Conservation (phyloP, 1,140 invertebrate species). For the Idris sp. region DNA sequence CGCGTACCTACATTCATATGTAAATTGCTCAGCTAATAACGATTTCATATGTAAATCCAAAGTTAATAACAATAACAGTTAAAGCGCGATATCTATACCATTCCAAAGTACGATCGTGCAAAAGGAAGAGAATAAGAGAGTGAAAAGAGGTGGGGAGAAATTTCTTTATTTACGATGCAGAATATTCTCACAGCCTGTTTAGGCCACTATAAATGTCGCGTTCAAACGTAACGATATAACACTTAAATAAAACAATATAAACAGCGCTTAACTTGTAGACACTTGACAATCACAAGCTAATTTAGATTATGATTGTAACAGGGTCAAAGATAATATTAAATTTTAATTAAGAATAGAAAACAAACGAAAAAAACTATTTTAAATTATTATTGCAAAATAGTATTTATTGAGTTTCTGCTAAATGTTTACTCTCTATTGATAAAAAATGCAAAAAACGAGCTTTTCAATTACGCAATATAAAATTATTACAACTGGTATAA, state of each 20-base stretch:
- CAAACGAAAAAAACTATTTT: no score
- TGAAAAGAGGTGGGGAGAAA: constrained; percentile 33
- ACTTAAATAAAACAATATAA: constrained; percentile 44
- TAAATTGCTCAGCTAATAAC: constrained; percentile 63
- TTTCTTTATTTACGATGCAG: constrained; percentile 45
- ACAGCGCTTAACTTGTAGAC: no score
- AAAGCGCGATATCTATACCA: constrained; percentile 58
- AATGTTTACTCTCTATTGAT: no score
- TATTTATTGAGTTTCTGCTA: no score
- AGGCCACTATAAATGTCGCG: constrained; percentile 49
- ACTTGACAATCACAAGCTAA: no score
- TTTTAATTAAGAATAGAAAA: no score
- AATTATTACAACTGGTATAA: no score
- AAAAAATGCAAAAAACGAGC: no score
- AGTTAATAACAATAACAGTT: constrained; percentile 67
- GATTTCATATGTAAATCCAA: constrained; percentile 65
- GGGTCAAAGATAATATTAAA: no score
- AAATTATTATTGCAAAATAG: no score
- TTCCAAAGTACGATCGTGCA: constrained; percentile 33
- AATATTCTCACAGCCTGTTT: constrained; percentile 40
- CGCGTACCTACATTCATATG: constrained; percentile 64
- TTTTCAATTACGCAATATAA: no score
- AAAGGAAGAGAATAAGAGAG: constrained; percentile 27
- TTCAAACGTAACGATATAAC: constrained; percentile 24
- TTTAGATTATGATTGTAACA: no score